Conservation (phyloP, 2,113 vertebrate species). For the Eulemur rufifrons region DNA sequence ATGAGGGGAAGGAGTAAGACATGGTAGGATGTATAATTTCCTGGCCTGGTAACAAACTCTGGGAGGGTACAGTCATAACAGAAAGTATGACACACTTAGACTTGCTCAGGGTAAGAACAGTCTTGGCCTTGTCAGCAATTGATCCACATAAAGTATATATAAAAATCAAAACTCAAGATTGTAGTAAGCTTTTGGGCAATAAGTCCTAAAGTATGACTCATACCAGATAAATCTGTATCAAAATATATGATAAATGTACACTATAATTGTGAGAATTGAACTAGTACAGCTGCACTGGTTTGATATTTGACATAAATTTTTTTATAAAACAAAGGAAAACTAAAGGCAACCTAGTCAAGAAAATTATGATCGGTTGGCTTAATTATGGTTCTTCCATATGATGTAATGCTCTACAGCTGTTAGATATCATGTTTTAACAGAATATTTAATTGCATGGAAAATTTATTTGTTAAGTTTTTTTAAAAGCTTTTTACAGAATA, state of each 20-base stretch:
- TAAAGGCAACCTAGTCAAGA: background rate
- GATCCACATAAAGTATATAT: background rate
- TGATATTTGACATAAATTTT: background rate
- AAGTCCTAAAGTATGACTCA: background rate
- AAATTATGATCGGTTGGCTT: background rate
- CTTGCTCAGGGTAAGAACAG: background rate
- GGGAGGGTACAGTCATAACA: no score
- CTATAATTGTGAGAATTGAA: background rate
- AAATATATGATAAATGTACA: background rate
- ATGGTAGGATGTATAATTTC: background rate
- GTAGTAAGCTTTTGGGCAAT: background rate
- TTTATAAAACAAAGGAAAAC: background rate
- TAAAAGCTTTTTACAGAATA: background rate
- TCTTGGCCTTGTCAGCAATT: background rate
- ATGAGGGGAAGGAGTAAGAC: background rate
- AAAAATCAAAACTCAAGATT: background rate
- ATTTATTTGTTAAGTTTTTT: background rate
- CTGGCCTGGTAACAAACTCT: background rate
- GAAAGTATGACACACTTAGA: background rate
- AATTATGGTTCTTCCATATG: background rate
- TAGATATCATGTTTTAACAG: background rate
- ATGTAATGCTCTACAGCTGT: background rate
- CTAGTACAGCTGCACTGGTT: background rate
- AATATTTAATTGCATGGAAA: background rate
- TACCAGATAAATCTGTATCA: background rate